Conservation (phyloP, 2,797 vertebrate species). For the Lacerta bilineata region DNA sequence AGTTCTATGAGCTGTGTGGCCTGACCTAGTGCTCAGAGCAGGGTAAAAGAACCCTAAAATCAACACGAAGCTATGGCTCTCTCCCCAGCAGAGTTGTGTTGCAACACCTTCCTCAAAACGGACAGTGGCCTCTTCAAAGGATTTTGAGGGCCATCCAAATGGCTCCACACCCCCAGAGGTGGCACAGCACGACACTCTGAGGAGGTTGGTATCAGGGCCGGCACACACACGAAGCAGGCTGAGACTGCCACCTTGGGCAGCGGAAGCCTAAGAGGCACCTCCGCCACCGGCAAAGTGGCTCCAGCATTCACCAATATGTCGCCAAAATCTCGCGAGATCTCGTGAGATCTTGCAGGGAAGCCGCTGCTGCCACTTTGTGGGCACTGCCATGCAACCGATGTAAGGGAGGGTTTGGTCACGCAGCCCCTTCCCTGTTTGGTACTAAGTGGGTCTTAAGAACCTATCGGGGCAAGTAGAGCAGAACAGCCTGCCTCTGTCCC, state of each 20-base stretch:
- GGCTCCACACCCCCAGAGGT: neutral
- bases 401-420: too few relatives aligned
- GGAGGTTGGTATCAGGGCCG: too few relatives aligned
- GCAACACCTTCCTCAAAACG: neutral
- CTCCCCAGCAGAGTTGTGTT: neutral
- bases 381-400: too few relatives aligned
- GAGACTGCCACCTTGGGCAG: too few relatives aligned
- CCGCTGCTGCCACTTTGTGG: too few relatives aligned
- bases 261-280: too few relatives aligned
- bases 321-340: too few relatives aligned
- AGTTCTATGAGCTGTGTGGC: neutral
- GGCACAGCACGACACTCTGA: neutral
- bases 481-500: neutral
- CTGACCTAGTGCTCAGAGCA: neutral
- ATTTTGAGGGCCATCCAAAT: neutral
- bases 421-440: neutral
- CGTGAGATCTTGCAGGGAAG: too few relatives aligned
- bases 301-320: too few relatives aligned
- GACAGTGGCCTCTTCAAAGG: neutral
- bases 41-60: neutral
- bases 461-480: neutral
- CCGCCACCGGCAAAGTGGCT: too few relatives aligned
- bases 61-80: neutral
- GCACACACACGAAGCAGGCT: too few relatives aligned
- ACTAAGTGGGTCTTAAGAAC: neutral